Percentiles rank a stretch among this genome's conserved stretches.
phyloP scores from a whole-genome alignment of 2,113 vertebrate species.

The Casuarius casuarius region DNA sequence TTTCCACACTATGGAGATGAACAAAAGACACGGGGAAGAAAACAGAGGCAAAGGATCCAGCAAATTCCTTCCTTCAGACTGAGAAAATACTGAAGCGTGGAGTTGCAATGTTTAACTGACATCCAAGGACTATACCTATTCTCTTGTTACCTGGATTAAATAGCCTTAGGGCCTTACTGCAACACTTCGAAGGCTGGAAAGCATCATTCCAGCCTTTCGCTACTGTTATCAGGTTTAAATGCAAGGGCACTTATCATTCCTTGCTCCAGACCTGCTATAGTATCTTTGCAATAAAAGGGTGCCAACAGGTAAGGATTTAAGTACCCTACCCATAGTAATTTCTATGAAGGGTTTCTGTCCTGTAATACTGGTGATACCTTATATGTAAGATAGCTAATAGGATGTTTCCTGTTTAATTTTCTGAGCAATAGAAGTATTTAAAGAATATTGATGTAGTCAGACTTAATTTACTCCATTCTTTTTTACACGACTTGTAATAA shows the following conservation, averaged over 20 bases:
- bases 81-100: rapidly evolving
- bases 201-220: background rate
- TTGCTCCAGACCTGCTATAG: background rate
- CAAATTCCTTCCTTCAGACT: background rate
- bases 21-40: no score
- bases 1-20: background rate
- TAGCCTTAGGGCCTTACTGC: background rate
- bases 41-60: no score
- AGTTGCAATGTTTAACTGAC: background rate
- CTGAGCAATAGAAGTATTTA: slow-evolving; percentile 54
- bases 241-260: background rate
- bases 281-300: background rate
- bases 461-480: slow-evolving; percentile 66
- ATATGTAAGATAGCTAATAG: slow-evolving; percentile 7
- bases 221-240: background rate
- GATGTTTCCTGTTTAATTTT: slow-evolving; percentile 64
- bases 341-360: background rate
- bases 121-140: background rate
- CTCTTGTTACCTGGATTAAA: background rate
- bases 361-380: background rate
- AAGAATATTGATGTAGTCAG: slow-evolving; percentile 58
- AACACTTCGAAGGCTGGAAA: background rate
- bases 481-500: slow-evolving; percentile 44
- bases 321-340: background rate
- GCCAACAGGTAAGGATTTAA: background rate